A percentile compares a stretch with the other conserved stretches of the same genome.
Evolutionary conservation across 2,888 invertebrate species (phyloP).

Genomic region (Callyntrura guangdongensis): DNA sequence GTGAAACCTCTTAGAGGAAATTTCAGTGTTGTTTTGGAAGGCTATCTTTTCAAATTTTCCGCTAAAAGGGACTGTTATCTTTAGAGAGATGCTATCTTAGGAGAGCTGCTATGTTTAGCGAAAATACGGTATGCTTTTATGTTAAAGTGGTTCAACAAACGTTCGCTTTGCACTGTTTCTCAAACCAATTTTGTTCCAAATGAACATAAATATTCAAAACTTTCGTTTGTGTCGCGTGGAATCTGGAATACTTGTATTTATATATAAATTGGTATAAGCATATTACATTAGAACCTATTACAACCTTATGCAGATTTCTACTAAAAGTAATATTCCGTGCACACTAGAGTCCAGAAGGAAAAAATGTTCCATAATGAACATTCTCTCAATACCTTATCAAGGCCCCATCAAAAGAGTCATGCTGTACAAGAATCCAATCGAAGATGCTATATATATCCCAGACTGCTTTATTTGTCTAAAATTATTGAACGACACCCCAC

Average conservation of each 20-base stretch:
- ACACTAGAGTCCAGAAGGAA: no score
- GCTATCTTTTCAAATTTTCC: no score
- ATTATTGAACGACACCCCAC: constrained; percentile 46
- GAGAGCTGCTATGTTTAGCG: no score
- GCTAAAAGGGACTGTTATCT: no score
- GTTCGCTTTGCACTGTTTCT: no score
- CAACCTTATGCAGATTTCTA: no score
- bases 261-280: constrained; percentile 1
- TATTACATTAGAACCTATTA: background rate
- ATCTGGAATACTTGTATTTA: background rate
- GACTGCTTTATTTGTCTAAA: constrained; percentile 49
- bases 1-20: no score
- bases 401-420: constrained; percentile 32
- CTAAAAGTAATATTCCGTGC: no score
- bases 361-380: background rate
- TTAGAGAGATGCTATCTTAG: no score
- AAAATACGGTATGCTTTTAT: no score
- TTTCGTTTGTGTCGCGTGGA: background rate
- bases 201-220: background rate
- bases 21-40: no score
- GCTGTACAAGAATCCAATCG: constrained; percentile 45
- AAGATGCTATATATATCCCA: background rate
- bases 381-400: background rate
- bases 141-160: background rate
- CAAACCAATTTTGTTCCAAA: background rate